These are phyloP conservation scores for Chrysolina oricalcia DNA, from an alignment of 2,888 invertebrate species.

Conservation along the genomic window DNA sequence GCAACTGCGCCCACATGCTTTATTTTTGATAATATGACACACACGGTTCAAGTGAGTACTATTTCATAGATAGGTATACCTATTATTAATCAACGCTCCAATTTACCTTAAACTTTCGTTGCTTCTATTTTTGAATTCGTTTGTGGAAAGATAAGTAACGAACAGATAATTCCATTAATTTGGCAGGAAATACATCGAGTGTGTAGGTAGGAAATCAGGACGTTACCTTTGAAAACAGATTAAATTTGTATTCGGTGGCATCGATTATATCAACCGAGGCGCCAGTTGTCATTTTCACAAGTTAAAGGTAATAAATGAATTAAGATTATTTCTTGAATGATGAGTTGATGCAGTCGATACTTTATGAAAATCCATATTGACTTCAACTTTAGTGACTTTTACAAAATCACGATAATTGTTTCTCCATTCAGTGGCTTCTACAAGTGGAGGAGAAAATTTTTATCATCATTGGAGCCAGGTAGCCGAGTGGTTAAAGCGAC, in stretches of 20 bases:
- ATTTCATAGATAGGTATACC: slow-evolving; percentile 19
- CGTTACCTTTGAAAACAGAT: slow-evolving; percentile 2
- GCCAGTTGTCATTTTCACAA: not conserved
- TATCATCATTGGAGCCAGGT: too few species aligned
- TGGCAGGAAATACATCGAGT: slow-evolving; percentile 7
- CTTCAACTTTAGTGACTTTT: too few species aligned
- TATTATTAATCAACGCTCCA: slow-evolving; percentile 20
- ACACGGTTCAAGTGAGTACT: slow-evolving; percentile 33
- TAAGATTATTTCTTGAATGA: too few species aligned
- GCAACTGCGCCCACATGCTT: slow-evolving; percentile 32
- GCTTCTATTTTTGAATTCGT: slow-evolving; percentile 10
- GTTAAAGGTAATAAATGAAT: too few species aligned
- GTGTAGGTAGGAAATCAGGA: not conserved
- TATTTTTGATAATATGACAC: slow-evolving; percentile 43
- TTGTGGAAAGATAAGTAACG: slow-evolving; percentile 5
- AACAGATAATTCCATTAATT: not conserved
- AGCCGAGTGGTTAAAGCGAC: too few species aligned
- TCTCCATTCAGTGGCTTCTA: too few species aligned
- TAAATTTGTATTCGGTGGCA: not conserved
- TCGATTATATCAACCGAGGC: not conserved
- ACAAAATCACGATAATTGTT: too few species aligned
- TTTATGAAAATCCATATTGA: too few species aligned
- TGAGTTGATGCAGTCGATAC: too few species aligned
- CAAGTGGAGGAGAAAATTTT: too few species aligned
- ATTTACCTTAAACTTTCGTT: slow-evolving; percentile 22